Percentiles rank a stretch among this genome's conserved stretches.
Evolutionary conservation across 1,140 invertebrate genomes (phyloP).

Genomic region (Popillia japonica): DNA sequence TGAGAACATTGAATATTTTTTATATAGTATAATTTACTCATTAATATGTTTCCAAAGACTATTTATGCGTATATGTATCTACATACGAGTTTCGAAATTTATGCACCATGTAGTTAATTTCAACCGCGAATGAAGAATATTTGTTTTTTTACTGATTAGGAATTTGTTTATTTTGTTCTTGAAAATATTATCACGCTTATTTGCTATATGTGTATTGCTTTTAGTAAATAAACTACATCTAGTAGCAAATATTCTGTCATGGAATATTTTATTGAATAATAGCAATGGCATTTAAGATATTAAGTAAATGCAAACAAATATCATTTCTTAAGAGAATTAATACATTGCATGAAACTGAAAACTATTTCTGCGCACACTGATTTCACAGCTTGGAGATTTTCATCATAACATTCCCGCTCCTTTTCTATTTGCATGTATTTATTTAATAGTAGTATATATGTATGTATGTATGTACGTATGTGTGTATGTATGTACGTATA

Average conservation of each 20-base stretch:
- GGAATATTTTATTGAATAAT: no score
- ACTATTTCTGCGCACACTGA: background rate
- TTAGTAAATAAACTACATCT: background rate
- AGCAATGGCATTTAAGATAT: no score
- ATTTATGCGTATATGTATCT: no score
- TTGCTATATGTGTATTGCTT: background rate
- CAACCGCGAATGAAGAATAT: background rate
- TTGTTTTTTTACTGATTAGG: background rate
- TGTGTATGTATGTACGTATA: background rate
- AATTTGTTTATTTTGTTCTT: background rate
- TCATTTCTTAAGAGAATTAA: no score
- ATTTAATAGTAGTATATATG: background rate
- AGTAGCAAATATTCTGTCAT: no score
- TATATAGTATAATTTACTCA: no score
- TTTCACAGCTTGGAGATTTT: background rate
- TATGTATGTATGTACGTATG: background rate
- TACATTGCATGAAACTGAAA: no score
- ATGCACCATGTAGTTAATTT: no score
- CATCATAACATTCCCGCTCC: background rate
- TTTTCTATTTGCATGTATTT: background rate
- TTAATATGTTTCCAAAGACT: no score
- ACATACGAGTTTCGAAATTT: no score
- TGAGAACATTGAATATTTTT: no score
- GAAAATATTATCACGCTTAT: background rate
- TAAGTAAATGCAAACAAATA: no score